Conservation (phyloP, 2,888 invertebrate genomes). For the Phania funesta region DNA sequence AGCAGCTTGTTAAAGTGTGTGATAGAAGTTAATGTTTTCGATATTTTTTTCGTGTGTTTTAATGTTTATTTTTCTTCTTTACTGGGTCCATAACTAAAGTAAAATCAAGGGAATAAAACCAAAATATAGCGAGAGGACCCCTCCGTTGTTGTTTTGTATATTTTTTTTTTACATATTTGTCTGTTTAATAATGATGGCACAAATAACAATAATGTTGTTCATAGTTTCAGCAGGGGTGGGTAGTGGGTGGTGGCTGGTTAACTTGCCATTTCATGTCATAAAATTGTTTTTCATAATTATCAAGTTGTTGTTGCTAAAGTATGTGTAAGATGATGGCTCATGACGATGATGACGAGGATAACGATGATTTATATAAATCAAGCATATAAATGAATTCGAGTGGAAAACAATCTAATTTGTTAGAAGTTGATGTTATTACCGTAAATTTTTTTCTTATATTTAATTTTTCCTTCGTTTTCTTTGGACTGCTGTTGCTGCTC, state of each 20-base stretch:
- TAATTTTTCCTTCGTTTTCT: constrained; percentile 33
- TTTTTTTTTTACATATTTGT: neutral
- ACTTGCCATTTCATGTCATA: constrained; percentile 36
- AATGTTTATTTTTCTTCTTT: neutral
- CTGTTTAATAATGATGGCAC: constrained; percentile 41
- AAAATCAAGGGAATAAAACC: neutral
- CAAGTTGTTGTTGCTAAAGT: constrained; percentile 25
- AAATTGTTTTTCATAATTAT: constrained; percentile 51
- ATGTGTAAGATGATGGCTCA: neutral
- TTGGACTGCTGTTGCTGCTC: neutral
- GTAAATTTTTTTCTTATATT: constrained; percentile 62
- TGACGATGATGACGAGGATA: constrained; percentile 3
- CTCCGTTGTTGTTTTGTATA: constrained; percentile 5
- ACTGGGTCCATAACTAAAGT: neutral
- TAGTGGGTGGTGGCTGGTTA: neutral
- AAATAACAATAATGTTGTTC: constrained; percentile 28
- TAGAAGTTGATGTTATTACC: constrained; percentile 69
- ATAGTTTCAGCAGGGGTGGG: constrained; percentile 3
- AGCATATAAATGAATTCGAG: constrained; percentile 76
- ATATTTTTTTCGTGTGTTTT: constrained; percentile 25
- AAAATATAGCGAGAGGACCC: neutral
- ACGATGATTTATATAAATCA: constrained; percentile 66
- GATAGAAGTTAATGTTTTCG: constrained; percentile 55
- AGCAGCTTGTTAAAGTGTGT: constrained; percentile 38
- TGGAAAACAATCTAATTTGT: constrained; percentile 80